Base-by-base conservation (phyloP, 2,797 vertebrate species). In the Triplophysa bombifrons region DNA sequence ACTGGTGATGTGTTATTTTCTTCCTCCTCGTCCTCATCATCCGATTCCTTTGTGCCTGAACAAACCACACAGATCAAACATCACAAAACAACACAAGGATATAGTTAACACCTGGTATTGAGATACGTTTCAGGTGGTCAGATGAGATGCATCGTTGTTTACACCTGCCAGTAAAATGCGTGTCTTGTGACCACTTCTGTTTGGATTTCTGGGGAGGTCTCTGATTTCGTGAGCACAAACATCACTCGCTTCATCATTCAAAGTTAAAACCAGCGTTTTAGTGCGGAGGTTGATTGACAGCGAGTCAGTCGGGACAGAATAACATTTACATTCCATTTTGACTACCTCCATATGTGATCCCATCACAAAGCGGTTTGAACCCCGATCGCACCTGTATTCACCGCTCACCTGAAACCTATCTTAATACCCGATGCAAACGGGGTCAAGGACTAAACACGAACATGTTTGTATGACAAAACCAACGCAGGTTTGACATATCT, bases 1-100 rank as follows among this genome's bases (percentile, higher is more conserved):
- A 94, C 91, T 0, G 94, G 94, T 0, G 93, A 95, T 0, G 92
- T 78, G 85, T 94, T 95, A 86, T 95, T 92, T 83, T 94, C 94
- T 77, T 94, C 94, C 67, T 94, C 92, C 50, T 85, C 85, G 12
- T 84, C 85, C 19, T 88, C 85, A 16, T 93, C 93, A 56, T 93
- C 92, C 76, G 91, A 86, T 56, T 85, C 86, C 70, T 84, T 89
- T 67, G 81, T 82, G 84, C 92, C 94, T 94, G 61, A 46, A 79
- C 25, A 71, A 46, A 72, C 30, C 20, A 84, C 19, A 12, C 11
- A 3, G 22, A 67, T 1, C 5, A 79, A 14, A 48, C 7, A 58
- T 68, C 22, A 58, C 34, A 48, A 58, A 46, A 76, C 34, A 61
- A 5, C 58, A 61, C 60, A 34, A 63, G 6, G 25, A 16, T 2